Base-by-base conservation (phyloP, 2,797 vertebrate species). In the Silurus lanzhouensis region DNA sequence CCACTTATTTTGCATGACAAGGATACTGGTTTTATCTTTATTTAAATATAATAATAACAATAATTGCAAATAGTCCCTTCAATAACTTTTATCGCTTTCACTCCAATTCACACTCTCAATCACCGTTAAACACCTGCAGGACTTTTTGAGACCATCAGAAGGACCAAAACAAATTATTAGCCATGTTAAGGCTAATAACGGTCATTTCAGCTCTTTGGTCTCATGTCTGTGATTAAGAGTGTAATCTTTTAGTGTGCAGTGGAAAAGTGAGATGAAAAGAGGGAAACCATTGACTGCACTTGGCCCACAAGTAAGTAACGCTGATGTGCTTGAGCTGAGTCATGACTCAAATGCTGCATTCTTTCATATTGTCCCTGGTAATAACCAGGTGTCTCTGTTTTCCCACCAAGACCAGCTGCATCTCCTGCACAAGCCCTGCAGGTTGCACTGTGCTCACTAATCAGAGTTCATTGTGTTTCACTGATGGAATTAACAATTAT, bases 361-460 rank as follows among this genome's bases (percentile, higher is more conserved):
- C 79, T 79, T 27, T 87, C 70, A 68, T 80, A 66, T 46, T 55
- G 61, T 44, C 31, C 48, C 31, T 60, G 81, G 68, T 87, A 90
- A 90, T 90, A 19, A 85, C 9, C 66, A 70, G 61, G 81, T 84
- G 58, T 76, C 57, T 85, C 2, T 82, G 13, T 81, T 87, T 88
- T 84, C 87, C 86, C 82, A 90, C 63, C 58, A 81, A 83, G 74
- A 81, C 81, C 64, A 71, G 14, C 74, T 87, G 84, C 27, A 84
- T 82, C 57, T 81, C 22, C 70, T 83, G 66, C n/a, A 70, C 22
- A 31, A 63, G 44, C 71, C 76, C 83, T 71, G 57, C 66, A 88
- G 81, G 44, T 82, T 81, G 61, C 10, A 77, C 57, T 68, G 76
- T n/a, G 55, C 58, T 22, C 83, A 85, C 75, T 84, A 86, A 87